Conservation (phyloP, 2,888 invertebrate genomes). For the Taphrorychus bicolor region DNA sequence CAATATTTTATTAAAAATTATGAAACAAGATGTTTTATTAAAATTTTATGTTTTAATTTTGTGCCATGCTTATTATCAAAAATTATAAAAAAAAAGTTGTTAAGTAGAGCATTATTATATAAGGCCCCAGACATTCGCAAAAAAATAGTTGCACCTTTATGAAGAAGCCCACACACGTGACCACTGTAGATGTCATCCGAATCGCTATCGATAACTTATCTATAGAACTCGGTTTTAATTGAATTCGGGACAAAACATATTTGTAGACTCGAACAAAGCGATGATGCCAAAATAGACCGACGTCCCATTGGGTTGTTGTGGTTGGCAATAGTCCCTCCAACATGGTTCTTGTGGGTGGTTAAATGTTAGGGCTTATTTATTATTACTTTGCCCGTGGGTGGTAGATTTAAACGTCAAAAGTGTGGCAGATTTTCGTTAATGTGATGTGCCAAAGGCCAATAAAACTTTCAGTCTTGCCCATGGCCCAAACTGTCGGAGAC, state of each 20-base stretch:
- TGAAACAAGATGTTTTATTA: slow-evolving; percentile 1
- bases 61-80: too few relatives aligned
- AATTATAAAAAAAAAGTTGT: too few relatives aligned
- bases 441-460: background rate
- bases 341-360: slow-evolving; percentile 16
- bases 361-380: slow-evolving; percentile 23
- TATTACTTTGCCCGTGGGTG: slow-evolving; percentile 16
- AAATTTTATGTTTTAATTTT: slow-evolving; percentile 1
- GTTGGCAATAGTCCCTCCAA: background rate
- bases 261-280: slow-evolving; percentile 22
- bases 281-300: slow-evolving; percentile 12
- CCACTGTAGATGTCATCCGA: slow-evolving; percentile 28
- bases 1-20: slow-evolving; percentile 7
- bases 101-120: too few relatives aligned
- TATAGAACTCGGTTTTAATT: slow-evolving; percentile 33
- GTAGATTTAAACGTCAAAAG: slow-evolving; percentile 20
- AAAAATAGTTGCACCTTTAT: background rate
- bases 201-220: slow-evolving; percentile 29
- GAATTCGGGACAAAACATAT: slow-evolving; percentile 27
- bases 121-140: too few relatives aligned
- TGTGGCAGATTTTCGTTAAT: background rate
- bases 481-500: background rate
- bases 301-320: slow-evolving; percentile 17
- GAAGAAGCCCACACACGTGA: slow-evolving; percentile 5
- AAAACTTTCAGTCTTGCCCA: background rate